These are phyloP conservation scores for Himalopsyche tibetana DNA, from an alignment of 2,888 invertebrate species.

Conservation along the genomic window DNA sequence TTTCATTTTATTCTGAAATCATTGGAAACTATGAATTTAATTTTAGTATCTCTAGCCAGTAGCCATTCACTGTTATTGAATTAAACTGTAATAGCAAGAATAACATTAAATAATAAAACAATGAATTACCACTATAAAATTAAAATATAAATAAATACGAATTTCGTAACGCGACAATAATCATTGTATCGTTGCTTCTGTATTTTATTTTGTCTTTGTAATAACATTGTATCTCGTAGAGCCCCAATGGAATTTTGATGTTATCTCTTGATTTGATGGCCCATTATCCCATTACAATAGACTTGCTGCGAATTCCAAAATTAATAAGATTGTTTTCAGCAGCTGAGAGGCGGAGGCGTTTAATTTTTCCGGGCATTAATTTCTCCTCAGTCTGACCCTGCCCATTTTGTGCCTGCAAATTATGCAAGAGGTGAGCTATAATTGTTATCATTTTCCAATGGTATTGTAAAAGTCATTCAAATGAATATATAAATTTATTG, in stretches of 20 bases:
- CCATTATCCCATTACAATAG: slow-evolving; percentile 34
- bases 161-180: too few relatives aligned
- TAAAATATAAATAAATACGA: too few relatives aligned
- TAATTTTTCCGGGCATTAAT: slow-evolving; percentile 30
- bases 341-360: neutral
- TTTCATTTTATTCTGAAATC: too few relatives aligned
- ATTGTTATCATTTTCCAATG: too few relatives aligned
- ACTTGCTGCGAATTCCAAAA: slow-evolving; percentile 11
- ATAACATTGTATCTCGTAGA: neutral
- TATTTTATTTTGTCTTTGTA: neutral
- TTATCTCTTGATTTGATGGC: slow-evolving; percentile 18
- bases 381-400: slow-evolving; percentile 22
- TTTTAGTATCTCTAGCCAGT: too few relatives aligned
- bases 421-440: slow-evolving; percentile 19
- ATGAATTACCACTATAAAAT: too few relatives aligned
- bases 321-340: slow-evolving; percentile 27
- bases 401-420: neutral
- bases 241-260: neutral
- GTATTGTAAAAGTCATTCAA: too few relatives aligned
- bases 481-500: too few relatives aligned
- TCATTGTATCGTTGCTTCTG: neutral
- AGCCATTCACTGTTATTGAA: too few relatives aligned
- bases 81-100: too few relatives aligned
- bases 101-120: too few relatives aligned
- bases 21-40: too few relatives aligned